These are phyloP conservation scores for Euborellia annulipes DNA, from an alignment of 1,140 invertebrate species.

Conservation along the genomic window DNA sequence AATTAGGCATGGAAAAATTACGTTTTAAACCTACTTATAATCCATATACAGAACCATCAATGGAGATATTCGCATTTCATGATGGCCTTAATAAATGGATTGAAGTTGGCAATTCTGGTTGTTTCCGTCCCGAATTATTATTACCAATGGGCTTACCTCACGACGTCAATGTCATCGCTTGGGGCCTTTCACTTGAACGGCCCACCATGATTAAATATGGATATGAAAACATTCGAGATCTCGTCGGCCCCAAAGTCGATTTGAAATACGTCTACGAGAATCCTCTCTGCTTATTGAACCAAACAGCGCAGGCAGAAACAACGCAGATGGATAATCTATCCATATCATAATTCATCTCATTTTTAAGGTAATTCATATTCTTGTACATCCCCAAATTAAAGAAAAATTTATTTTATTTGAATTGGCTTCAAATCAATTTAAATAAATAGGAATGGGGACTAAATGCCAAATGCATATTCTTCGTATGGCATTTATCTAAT, in stretches of 20 bases:
- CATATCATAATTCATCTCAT: no score
- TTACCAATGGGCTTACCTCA: conserved; percentile 92
- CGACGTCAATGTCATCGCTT: conserved; percentile 90
- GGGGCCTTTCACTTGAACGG: conserved; percentile 91
- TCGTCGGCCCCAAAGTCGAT: conserved; percentile 93
- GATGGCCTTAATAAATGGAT: conserved; percentile 59
- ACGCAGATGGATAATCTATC: no score
- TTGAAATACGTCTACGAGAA: conserved; percentile 89
- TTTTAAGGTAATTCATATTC: no score
- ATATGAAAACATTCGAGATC: conserved; percentile 92
- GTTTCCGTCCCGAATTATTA: conserved; percentile 96
- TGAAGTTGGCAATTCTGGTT: conserved; percentile 86
- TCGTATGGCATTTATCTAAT: no score
- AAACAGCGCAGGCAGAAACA: no score
- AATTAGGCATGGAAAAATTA: conserved; percentile 81
- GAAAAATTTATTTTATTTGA: no score
- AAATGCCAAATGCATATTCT: no score
- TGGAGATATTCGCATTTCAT: conserved; percentile 99
- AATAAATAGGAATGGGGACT: no score
- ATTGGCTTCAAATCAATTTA: no score
- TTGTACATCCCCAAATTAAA: no score
- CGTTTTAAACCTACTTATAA: conserved; percentile 99
- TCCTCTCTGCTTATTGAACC: conserved; percentile 86
- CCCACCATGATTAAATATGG: conserved; percentile 99
- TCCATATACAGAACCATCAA: conserved; percentile 98